phyloP scores from a whole-genome alignment of 2,888 invertebrate genomes.

The Hirtodrosophila duncani region DNA sequence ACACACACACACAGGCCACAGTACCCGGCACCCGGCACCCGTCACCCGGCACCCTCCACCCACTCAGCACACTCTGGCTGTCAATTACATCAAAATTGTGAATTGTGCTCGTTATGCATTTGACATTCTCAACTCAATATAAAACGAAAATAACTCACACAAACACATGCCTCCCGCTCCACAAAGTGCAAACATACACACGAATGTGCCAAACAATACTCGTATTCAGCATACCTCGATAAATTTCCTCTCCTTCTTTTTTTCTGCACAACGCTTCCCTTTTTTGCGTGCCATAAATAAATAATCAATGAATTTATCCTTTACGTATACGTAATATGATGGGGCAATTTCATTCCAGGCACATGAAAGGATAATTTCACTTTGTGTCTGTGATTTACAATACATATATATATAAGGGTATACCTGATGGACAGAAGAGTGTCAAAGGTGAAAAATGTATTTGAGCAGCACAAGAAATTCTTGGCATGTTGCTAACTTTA shows the following conservation, averaged over 20 bases:
- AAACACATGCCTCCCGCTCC: constrained; percentile 12
- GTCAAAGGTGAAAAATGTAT: too few relatives aligned
- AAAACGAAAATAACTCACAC: constrained; percentile 56
- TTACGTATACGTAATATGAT: constrained; percentile 57
- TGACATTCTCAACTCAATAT: constrained; percentile 72
- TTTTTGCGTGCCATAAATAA: constrained; percentile 62
- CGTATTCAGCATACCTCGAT: constrained; percentile 41
- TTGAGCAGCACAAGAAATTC: too few relatives aligned
- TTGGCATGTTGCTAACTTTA: too few relatives aligned
- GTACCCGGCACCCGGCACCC: neutral
- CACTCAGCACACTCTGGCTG: constrained; percentile 32
- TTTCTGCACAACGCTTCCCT: too few relatives aligned
- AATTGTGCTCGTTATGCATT: constrained; percentile 70
- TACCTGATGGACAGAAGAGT: too few relatives aligned
- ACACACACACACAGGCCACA: constrained; percentile 1
- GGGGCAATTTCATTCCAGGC: constrained; percentile 57
- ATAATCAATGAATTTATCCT: constrained; percentile 66
- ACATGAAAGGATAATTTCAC: constrained; percentile 68
- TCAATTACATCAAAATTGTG: constrained; percentile 71
- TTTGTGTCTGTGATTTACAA: constrained; percentile 66
- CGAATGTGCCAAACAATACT: constrained; percentile 58
- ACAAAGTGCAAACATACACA: constrained; percentile 22
- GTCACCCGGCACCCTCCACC: constrained; percentile 7
- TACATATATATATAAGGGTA: constrained; percentile 17
- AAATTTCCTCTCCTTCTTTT: too few relatives aligned